These are phyloP conservation scores for Druceiella hillmani DNA, from an alignment of 2,888 invertebrate genomes.

Conservation along the genomic window DNA sequence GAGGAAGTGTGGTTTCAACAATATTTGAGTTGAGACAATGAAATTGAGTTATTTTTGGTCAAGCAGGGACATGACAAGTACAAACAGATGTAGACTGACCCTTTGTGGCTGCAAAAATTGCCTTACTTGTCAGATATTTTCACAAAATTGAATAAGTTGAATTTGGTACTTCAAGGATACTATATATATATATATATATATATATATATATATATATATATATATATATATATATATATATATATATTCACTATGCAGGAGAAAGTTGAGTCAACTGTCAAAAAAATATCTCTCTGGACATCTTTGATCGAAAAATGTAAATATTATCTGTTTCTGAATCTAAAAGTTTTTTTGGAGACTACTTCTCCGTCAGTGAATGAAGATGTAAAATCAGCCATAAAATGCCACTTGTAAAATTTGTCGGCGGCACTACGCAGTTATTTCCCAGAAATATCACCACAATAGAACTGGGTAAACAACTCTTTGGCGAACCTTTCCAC, in stretches of 20 bases:
- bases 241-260: too few species aligned
- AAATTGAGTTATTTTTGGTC: constrained; percentile 1
- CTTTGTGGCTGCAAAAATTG: constrained; percentile 1
- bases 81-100: not conserved
- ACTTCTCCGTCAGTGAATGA: not conserved
- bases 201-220: too few species aligned
- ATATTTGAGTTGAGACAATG: too few species aligned
- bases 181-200: not conserved
- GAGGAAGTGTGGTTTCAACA: not conserved
- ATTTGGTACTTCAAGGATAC: not conserved
- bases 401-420: not conserved
- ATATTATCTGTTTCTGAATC: too few species aligned
- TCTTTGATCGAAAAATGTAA: too few species aligned
- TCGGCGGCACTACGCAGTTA: not conserved
- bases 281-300: too few species aligned
- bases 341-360: too few species aligned
- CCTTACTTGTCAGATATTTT: constrained; percentile 1
- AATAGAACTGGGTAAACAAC: not conserved
- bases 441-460: not conserved
- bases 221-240: too few species aligned
- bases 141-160: too few species aligned
- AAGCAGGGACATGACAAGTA: not conserved
- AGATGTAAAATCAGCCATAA: too few species aligned
- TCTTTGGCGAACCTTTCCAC: not conserved
- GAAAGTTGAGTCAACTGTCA: too few species aligned